These are phyloP conservation scores for Plagodis dolabraria DNA, from an alignment of 2,888 invertebrate species.

Conservation along the genomic window DNA sequence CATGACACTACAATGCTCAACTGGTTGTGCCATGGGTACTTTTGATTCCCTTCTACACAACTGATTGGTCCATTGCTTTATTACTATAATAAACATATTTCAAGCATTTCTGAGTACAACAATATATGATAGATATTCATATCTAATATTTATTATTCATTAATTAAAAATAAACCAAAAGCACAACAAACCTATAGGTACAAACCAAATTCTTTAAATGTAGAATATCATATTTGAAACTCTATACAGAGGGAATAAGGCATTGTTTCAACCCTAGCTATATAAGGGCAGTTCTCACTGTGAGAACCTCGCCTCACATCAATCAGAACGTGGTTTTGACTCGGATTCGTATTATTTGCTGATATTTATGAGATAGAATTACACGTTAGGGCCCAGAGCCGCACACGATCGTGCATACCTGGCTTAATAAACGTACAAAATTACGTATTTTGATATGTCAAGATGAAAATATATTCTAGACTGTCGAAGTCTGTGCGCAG, in stretches of 20 bases:
- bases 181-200: too few relatives aligned
- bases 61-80: too few relatives aligned
- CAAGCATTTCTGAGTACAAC: too few relatives aligned
- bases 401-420: slow-evolving; percentile 36
- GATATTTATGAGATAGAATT: slow-evolving; percentile 65
- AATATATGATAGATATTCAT: too few relatives aligned
- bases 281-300: slow-evolving; percentile 27
- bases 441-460: slow-evolving; percentile 17
- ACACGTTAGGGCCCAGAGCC: slow-evolving; percentile 46
- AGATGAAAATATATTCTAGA: neutral
- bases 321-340: slow-evolving; percentile 52
- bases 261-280: neutral
- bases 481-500: neutral
- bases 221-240: slow-evolving; percentile 2
- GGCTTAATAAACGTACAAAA: slow-evolving; percentile 19
- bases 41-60: too few relatives aligned
- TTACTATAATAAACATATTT: too few relatives aligned
- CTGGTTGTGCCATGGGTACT: too few relatives aligned
- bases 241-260: slow-evolving; percentile 1
- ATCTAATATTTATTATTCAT: too few relatives aligned
- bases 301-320: slow-evolving; percentile 46
- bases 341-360: slow-evolving; percentile 60
- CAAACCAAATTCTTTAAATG: too few relatives aligned
- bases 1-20: too few relatives aligned
- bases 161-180: too few relatives aligned